phyloP scores from a whole-genome alignment of 2,113 vertebrate genomes.

The Tachysurus fulvidraco region DNA sequence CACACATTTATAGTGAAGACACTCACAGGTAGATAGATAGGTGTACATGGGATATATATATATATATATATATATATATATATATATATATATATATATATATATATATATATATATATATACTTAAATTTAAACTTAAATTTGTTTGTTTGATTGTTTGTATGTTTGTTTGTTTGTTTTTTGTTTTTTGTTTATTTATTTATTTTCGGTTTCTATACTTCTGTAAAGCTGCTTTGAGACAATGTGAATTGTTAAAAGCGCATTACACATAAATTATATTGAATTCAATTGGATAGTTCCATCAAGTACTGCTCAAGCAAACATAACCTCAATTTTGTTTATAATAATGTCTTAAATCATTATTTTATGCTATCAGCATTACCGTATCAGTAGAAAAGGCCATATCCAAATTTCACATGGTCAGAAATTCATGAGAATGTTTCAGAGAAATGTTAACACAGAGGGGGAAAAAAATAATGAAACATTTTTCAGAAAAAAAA shows the following conservation, averaged over 20 bases:
- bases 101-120: too few relatives aligned
- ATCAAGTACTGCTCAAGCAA: not conserved
- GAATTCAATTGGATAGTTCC: not conserved
- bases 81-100: too few relatives aligned
- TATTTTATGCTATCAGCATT: not conserved
- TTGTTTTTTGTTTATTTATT: too few relatives aligned
- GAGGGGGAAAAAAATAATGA: not conserved
- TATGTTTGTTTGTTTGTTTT: too few relatives aligned
- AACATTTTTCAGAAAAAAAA: not conserved
- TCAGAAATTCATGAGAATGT: not conserved
- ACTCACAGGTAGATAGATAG: not conserved
- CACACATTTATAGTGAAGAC: not conserved
- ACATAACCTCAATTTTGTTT: not conserved
- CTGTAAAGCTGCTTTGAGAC: too few relatives aligned
- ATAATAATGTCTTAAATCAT: not conserved
- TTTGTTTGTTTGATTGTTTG: too few relatives aligned
- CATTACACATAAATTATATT: too few relatives aligned
- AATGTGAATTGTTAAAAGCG: too few relatives aligned
- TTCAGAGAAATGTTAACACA: not conserved
- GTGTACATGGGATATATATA: not conserved
- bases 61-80: too few relatives aligned
- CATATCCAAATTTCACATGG: not conserved
- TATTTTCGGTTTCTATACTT: too few relatives aligned
- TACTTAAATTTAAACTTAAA: too few relatives aligned
- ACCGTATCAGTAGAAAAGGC: not conserved